Conservation (phyloP, 2,113 vertebrate species). For the Brachyistius frenatus region DNA sequence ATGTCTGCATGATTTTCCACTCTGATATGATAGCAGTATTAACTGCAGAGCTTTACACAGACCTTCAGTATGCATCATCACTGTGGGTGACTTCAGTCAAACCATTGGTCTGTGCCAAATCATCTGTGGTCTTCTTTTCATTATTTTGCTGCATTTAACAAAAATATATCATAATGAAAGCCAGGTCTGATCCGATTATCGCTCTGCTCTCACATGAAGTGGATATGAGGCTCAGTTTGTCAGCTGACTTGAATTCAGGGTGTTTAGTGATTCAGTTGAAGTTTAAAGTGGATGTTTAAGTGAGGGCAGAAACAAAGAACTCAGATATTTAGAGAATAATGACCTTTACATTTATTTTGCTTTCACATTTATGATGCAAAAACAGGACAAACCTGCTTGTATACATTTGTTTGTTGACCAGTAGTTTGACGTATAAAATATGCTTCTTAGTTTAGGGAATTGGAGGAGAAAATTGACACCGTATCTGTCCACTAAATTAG, state of each 20-base stretch:
- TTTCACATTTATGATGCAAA: too few species aligned
- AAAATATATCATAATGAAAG: slow-evolving; percentile 35
- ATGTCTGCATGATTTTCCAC: slow-evolving; percentile 47
- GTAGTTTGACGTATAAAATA: too few species aligned
- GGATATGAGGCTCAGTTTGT: slow-evolving; percentile 18
- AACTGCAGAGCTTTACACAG: slow-evolving; percentile 20
- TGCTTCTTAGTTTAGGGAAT: too few species aligned
- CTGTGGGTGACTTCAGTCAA: slow-evolving; percentile 19
- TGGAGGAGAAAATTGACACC: too few species aligned
- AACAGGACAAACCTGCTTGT: neutral
- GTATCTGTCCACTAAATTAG: too few species aligned
- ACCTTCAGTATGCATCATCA: slow-evolving; percentile 26
- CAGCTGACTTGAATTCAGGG: slow-evolving; percentile 27
- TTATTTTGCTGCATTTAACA: slow-evolving; percentile 29
- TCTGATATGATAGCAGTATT: slow-evolving; percentile 9
- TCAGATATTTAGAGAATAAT: too few species aligned
- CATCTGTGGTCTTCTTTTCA: neutral
- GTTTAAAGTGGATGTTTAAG: slow-evolving; percentile 8
- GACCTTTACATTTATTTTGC: too few species aligned
- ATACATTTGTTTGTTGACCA: too few species aligned
- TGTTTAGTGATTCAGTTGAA: slow-evolving; percentile 19
- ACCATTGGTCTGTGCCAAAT: neutral
- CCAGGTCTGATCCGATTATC: neutral
- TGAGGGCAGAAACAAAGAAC: neutral
- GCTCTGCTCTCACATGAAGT: slow-evolving; percentile 24